Evolutionary conservation across 1,140 invertebrate species (phyloP), one percentile per base, ranked within the genome.

Genomic region (Lepidurus couesii): DNA sequence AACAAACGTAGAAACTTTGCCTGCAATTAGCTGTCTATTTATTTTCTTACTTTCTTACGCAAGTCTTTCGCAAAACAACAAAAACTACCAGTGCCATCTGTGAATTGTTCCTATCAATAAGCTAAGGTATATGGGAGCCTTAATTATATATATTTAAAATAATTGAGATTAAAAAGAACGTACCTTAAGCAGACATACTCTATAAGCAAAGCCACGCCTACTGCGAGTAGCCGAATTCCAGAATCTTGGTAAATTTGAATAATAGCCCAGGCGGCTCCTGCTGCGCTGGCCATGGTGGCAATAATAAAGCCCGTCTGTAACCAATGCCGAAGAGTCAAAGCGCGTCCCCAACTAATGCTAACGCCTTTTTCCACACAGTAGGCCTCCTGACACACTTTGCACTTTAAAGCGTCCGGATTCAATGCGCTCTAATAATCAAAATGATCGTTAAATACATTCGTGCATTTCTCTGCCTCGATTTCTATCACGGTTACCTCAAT

Each of bases 151-250:
- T 53, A 73, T 21, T 42, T 74, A 77, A 79, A 80, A 79, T 76
- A 78, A 16, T 78, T 43, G 84, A 85, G 34, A 4, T 34, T 2
- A 3, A 34, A 34, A 34, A 34, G 34, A 34, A 34, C 34, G 34
- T 84, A 94, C 92, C 91, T 93, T 81, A 95, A 88, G 77, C 93
- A 94, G 76, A 95, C 88, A 83, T 95, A 95, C 81, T 91, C 92
- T 77, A 95, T 88, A 79, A 95, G 87, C 26, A 95, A 86, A 47
- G 92, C 92, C n/a, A 90, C 86, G 79, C 93, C 93, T 79, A 92
- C 92, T 65, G 91, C 91, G 26, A 93, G 85, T 82, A 94, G 92
- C 80, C 92, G 88, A 81, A 93, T 90, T 74, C 93, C 89, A 16
- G 92, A 90, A 82, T 92, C 89, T 47, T 91, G 88, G 82, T 92